These are phyloP conservation scores for Amia ocellicauda DNA, from an alignment of 2,113 vertebrate species.

Conservation along the genomic window DNA sequence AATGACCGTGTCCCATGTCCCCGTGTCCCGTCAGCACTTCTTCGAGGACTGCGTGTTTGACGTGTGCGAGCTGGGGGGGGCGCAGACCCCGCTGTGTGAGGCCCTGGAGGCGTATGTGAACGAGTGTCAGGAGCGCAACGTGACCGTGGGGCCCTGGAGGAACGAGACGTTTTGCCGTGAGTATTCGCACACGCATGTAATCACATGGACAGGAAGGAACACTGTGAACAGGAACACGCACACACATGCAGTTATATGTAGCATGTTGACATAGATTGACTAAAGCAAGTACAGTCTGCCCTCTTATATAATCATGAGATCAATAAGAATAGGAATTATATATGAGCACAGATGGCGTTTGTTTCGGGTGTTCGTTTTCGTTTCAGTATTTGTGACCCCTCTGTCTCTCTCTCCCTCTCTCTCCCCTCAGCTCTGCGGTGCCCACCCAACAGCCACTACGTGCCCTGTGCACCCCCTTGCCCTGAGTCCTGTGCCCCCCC, in stretches of 20 bases:
- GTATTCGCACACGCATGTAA: slow-evolving; percentile 14
- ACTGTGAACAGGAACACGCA: neutral
- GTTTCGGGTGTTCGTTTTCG: too few relatives aligned
- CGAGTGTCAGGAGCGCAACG: slow-evolving; percentile 68
- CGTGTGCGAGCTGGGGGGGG: slow-evolving; percentile 63
- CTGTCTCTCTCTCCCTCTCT: neutral
- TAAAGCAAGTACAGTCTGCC: too few relatives aligned
- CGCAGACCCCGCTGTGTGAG: slow-evolving; percentile 55
- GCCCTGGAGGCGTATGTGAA: slow-evolving; percentile 66
- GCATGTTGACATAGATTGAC: too few relatives aligned
- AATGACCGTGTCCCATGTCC: too few relatives aligned
- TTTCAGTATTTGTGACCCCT: too few relatives aligned
- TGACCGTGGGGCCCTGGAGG: slow-evolving; percentile 63
- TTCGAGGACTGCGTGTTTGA: slow-evolving; percentile 66
- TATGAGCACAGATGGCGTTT: too few relatives aligned
- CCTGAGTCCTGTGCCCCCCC: slow-evolving; percentile 48
- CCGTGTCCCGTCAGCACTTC: slow-evolving; percentile 46
- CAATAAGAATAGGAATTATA: too few relatives aligned
- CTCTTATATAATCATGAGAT: too few relatives aligned
- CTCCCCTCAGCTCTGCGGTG: slow-evolving; percentile 50
- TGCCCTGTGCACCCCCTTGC: slow-evolving; percentile 51
- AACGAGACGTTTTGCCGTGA: slow-evolving; percentile 66
- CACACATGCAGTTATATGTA: neutral
- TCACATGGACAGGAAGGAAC: too few relatives aligned
- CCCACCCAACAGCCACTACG: slow-evolving; percentile 62